These are phyloP conservation scores for Buceros bicornis DNA, from an alignment of 2,797 vertebrate genomes.

Conservation along the genomic window DNA sequence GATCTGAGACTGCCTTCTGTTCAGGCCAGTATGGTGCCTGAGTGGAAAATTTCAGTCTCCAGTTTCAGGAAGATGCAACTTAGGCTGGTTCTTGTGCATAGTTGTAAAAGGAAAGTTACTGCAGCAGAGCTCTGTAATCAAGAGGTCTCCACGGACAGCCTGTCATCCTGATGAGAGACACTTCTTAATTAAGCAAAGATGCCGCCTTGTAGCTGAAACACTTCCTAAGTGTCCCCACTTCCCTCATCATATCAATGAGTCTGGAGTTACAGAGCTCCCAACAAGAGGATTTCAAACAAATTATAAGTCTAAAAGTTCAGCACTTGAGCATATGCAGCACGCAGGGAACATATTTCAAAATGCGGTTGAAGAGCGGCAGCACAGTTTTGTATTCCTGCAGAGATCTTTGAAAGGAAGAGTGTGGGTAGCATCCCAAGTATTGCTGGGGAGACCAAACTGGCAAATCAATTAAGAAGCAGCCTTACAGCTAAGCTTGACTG, in stretches of 20 bases:
- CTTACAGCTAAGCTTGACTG: neutral
- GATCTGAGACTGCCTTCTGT: neutral
- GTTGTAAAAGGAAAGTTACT: neutral
- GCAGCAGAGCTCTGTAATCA: slow-evolving; percentile 16
- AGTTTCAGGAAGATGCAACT: neutral
- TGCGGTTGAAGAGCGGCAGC: neutral
- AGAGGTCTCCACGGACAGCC: neutral
- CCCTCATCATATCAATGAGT: neutral
- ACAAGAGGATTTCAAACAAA: neutral
- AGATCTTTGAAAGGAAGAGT: neutral
- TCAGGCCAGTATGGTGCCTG: neutral
- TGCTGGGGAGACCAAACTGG: neutral
- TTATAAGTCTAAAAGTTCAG: neutral
- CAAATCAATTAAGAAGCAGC: neutral
- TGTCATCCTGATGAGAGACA: neutral
- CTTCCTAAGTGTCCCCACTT: neutral
- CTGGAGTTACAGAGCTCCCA: neutral
- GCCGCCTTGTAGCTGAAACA: neutral
- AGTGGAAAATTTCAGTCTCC: neutral
- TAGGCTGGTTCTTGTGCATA: neutral
- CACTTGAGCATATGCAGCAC: neutral
- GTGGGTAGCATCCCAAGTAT: neutral
- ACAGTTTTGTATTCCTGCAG: neutral
- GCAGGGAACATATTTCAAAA: neutral
- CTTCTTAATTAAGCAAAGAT: slow-evolving; percentile 25